These are phyloP conservation scores for Ptiloglossa arizonensis DNA, from an alignment of 1,140 invertebrate genomes.

Conservation along the genomic window DNA sequence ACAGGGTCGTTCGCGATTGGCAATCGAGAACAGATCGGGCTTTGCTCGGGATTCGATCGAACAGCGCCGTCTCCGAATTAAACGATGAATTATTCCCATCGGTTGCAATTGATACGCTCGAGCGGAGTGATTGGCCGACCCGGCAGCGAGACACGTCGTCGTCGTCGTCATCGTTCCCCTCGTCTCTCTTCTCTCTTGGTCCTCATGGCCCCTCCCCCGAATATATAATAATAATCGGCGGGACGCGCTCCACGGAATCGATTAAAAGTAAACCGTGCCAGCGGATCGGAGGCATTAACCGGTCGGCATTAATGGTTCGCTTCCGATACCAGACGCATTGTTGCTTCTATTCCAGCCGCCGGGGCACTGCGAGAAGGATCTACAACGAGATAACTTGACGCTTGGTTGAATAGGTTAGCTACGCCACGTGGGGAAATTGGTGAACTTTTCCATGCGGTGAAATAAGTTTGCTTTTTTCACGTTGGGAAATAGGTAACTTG, in stretches of 20 bases:
- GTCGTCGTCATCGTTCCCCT: neutral
- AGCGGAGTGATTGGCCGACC: neutral
- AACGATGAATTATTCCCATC: conserved; percentile 28
- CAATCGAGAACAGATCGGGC: conserved; percentile 2
- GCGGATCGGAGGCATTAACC: conserved; percentile 4
- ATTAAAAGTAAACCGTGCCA: conserved; percentile 45
- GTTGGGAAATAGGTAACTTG: too few relatives aligned
- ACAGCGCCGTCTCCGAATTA: neutral
- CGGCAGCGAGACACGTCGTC: neutral
- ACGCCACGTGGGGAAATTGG: too few relatives aligned
- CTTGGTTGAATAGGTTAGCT: too few relatives aligned
- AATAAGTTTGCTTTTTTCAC: too few relatives aligned
- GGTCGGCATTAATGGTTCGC: conserved; percentile 10
- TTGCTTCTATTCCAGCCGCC: neutral
- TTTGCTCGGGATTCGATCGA: neutral
- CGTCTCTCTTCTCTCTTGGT: too few relatives aligned
- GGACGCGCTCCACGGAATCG: neutral
- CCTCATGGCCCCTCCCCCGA: too few relatives aligned
- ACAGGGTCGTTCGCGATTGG: conserved; percentile 3
- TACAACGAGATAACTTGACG: too few relatives aligned
- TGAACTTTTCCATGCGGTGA: too few relatives aligned
- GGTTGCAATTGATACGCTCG: conserved; percentile 27
- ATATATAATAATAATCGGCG: conserved; percentile 27
- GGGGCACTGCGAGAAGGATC: too few relatives aligned
- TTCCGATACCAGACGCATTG: conserved; percentile 21